Base-by-base conservation (phyloP, 2,888 invertebrate species). In the Bruchidius siliquastri region DNA sequence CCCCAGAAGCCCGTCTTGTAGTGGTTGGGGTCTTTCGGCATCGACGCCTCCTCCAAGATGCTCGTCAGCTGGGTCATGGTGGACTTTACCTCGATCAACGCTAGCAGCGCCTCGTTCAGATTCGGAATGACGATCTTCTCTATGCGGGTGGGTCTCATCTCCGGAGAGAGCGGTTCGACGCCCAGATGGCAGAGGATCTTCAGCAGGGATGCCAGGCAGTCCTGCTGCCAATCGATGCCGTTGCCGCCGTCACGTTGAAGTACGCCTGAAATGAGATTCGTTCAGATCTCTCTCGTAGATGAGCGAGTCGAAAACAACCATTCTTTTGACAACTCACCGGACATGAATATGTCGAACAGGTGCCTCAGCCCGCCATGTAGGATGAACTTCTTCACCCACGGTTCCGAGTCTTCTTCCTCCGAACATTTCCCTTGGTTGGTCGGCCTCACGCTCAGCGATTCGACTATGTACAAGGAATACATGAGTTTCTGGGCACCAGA, bases 1-100 rank as follows among this genome's bases (percentile, higher is more conserved):
- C 97, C 96, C 93, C 96, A 97, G 80, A 97, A 94, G 6, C 97
- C 96, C 74, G 96, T 96, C 85, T 96, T 95, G 82, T 96, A 94
- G 78, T 95, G 94, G 82, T 94, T 93, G 0, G 93, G 92, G 85
- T 94, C 93, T 81, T 93, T 90, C 0, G 95, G 90, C 77, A 93
- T 88, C 20, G 96, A 92, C 72, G 96, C 96, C 85, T 97, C 96
- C 82, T 94, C 93, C 30, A 97, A 87, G 82, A 97, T 96, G 77
- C 94, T 94, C 78, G 96, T 95, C 75, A 97, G 88, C 76, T 96
- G 90, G 70, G 93, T 91, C 84, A 97, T 91, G 0, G 96, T 95
- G 67, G 92, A 90, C 77, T 95, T 94, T 0, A 95, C 93, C 77
- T 93, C 93, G 92, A 97, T 94, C 88, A 97, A 90, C n/a, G 93